Conservation (phyloP, 2,797 vertebrate species). For the Molossus molossus region DNA sequence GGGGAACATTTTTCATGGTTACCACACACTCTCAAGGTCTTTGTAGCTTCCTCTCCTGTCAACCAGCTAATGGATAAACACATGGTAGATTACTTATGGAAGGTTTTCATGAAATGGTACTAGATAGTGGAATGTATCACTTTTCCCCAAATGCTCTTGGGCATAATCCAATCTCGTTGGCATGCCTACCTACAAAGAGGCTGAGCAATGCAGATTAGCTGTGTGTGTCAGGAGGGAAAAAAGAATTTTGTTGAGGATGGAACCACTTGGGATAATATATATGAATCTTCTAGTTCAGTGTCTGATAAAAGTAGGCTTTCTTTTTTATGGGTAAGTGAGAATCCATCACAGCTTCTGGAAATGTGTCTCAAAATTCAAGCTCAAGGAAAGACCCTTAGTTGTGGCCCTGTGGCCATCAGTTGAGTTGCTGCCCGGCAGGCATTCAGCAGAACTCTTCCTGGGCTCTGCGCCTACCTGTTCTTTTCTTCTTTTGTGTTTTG, state of each 20-base stretch:
- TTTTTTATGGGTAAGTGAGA: background rate
- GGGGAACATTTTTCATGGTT: background rate
- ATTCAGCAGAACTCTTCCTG: slow-evolving; percentile 17
- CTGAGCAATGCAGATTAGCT: slow-evolving; percentile 15
- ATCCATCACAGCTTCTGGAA: background rate
- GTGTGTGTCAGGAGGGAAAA: background rate
- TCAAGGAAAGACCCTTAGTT: background rate
- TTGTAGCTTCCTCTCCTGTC: background rate
- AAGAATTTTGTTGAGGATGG: background rate
- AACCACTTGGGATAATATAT: background rate
- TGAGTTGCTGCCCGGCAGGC: background rate
- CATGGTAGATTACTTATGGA: background rate
- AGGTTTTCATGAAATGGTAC: background rate
- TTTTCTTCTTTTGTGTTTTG: slow-evolving; percentile 49
- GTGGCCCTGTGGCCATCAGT: background rate
- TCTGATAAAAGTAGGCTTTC: background rate
- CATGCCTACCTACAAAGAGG: background rate
- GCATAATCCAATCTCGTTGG: background rate
- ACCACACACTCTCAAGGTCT: background rate
- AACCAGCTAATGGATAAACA: background rate
- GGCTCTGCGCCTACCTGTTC: background rate
- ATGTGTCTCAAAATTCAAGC: background rate
- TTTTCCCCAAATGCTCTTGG: background rate
- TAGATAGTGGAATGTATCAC: background rate
- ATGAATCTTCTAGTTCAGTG: background rate